Conservation (phyloP, 2,888 invertebrate species). For the Toxonevra muliebris region DNA sequence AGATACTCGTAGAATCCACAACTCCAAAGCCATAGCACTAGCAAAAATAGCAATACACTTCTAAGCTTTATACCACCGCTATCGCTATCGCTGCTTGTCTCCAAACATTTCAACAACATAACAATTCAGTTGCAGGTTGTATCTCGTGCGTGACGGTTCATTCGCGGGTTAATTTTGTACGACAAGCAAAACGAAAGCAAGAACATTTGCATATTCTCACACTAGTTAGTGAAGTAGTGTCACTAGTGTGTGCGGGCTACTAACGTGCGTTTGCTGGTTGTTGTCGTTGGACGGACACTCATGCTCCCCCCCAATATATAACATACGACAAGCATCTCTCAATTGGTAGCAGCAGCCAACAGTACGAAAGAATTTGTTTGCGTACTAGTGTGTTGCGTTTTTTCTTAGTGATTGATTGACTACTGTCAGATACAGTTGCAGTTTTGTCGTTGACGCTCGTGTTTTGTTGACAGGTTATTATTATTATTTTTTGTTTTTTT, state of each 20-base stretch:
- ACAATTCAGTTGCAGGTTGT: constrained; percentile 33
- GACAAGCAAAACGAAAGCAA: constrained; percentile 8
- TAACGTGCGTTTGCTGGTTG: constrained; percentile 14
- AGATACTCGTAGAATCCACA: constrained; percentile 19
- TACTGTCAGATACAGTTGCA: constrained; percentile 46
- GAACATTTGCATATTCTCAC: constrained; percentile 6
- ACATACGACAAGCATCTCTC: no score
- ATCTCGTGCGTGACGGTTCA: constrained; percentile 30
- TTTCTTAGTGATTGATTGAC: constrained; percentile 46
- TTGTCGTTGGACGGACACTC: not conserved
- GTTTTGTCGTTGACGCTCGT: constrained; percentile 34
- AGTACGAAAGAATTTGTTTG: not conserved
- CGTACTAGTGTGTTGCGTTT: constrained; percentile 8
- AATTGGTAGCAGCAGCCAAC: not conserved
- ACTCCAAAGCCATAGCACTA: constrained; percentile 14
- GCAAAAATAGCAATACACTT: not conserved
- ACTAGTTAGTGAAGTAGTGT: constrained; percentile 2
- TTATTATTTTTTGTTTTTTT: constrained; percentile 1
- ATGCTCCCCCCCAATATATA: no score
- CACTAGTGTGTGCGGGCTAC: constrained; percentile 13
- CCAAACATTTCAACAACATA: not conserved
- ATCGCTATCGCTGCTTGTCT: not conserved
- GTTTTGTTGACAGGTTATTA: constrained; percentile 4
- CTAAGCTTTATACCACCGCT: not conserved
- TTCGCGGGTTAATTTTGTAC: constrained; percentile 19